phyloP scores from a whole-genome alignment of 2,113 vertebrate species.

The Eulemur rufifrons region DNA sequence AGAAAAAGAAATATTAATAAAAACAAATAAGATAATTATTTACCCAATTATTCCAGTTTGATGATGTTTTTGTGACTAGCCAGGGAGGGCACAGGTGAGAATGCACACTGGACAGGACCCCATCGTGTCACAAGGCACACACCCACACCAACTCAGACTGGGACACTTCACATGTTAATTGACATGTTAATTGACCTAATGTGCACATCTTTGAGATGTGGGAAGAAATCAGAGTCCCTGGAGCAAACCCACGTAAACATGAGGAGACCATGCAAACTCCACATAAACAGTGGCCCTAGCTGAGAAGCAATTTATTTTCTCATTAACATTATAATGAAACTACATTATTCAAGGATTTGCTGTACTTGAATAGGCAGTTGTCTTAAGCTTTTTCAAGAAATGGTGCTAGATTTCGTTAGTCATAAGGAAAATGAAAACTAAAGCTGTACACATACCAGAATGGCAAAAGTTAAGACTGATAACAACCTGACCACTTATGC shows the following conservation, averaged over 20 bases:
- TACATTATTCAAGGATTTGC: background rate
- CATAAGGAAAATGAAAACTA: background rate
- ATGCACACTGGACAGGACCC: background rate
- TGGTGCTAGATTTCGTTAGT: background rate
- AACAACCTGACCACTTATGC: background rate
- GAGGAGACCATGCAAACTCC: background rate
- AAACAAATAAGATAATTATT: background rate
- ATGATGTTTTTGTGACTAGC: no score
- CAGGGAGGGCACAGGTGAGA: background rate
- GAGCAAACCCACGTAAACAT: background rate
- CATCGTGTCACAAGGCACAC: background rate
- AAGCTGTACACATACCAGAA: background rate
- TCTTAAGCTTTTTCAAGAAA: background rate
- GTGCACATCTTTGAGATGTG: background rate
- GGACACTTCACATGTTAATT: background rate
- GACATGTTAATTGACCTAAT: background rate
- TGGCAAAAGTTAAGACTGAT: background rate
- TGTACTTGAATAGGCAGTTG: background rate
- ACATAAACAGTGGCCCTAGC: background rate
- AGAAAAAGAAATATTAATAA: background rate
- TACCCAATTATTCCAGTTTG: background rate
- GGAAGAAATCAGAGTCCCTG: background rate
- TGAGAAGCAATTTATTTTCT: background rate
- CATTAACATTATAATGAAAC: background rate
- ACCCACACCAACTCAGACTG: background rate